These are phyloP conservation scores for Ceratina japonica DNA, from an alignment of 1,140 invertebrate genomes.

Conservation along the genomic window DNA sequence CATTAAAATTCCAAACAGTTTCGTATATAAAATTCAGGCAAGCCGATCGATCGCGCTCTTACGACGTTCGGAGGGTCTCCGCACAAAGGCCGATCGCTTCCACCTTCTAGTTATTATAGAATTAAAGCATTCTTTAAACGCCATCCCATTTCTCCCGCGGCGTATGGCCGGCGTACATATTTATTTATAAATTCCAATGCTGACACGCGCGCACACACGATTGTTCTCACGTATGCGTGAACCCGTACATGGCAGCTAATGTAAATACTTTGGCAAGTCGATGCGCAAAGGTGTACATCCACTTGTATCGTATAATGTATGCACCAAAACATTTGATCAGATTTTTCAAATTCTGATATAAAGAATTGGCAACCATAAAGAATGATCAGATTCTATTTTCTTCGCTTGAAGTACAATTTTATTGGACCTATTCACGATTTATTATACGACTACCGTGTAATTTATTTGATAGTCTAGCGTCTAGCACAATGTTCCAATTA, in stretches of 20 bases:
- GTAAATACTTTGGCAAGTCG: slow-evolving; percentile 1
- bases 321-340: too few relatives aligned
- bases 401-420: too few relatives aligned
- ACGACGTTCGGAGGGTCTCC: too few relatives aligned
- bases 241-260: slow-evolving; percentile 4
- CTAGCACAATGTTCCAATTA: too few relatives aligned
- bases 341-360: too few relatives aligned
- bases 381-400: too few relatives aligned
- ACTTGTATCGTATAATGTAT: too few relatives aligned
- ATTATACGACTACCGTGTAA: too few relatives aligned
- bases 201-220: slow-evolving; percentile 41
- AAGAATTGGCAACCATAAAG: too few relatives aligned
- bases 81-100: slow-evolving; percentile 27
- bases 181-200: slow-evolving; percentile 72
- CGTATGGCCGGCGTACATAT: slow-evolving; percentile 64
- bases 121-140: slow-evolving; percentile 64
- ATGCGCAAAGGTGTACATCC: neutral
- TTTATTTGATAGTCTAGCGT: too few relatives aligned
- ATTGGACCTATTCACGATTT: too few relatives aligned
- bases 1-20: slow-evolving; percentile 14
- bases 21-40: neutral
- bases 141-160: slow-evolving; percentile 63
- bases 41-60: neutral
- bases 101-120: slow-evolving; percentile 47
- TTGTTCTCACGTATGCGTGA: neutral